Evolutionary conservation across 1,140 invertebrate genomes (phyloP).

Genomic region (Aradophagus sp.): DNA sequence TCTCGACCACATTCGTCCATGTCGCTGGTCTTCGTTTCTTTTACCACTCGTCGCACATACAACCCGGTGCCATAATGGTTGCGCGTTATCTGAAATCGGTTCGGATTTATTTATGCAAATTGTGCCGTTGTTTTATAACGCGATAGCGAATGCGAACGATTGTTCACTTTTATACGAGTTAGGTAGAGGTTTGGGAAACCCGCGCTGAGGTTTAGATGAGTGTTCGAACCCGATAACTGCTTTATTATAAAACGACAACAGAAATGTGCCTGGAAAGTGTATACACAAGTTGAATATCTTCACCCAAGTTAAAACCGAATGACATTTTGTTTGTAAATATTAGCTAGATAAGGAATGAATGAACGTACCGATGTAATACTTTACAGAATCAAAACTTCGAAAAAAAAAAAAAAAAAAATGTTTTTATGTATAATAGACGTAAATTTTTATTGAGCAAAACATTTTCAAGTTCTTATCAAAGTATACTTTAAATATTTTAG

Average conservation of each 20-base stretch:
- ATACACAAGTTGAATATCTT: neutral
- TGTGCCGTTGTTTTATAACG: constrained; percentile 6
- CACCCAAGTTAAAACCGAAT: neutral
- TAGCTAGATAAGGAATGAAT: neutral
- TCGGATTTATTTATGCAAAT: constrained; percentile 25
- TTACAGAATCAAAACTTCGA: too few species aligned
- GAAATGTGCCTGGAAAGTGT: constrained; percentile 9
- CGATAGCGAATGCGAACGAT: constrained; percentile 6
- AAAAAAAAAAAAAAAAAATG: too few species aligned
- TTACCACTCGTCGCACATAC: constrained; percentile 3
- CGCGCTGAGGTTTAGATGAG: neutral
- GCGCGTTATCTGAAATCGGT: constrained; percentile 4
- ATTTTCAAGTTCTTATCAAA: too few species aligned
- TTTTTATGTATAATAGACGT: too few species aligned
- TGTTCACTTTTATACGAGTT: constrained; percentile 4
- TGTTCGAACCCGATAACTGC: too few species aligned
- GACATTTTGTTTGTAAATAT: constrained; percentile 11
- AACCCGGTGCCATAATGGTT: constrained; percentile 5
- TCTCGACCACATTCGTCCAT: constrained; percentile 3
- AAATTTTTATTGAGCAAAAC: too few species aligned
- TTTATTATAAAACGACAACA: too few species aligned
- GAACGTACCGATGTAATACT: neutral
- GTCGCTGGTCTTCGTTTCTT: neutral
- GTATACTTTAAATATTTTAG: too few species aligned
- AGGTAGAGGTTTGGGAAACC: constrained; percentile 1